Evolutionary conservation across 53 echinoderm and acorn worm species (phyloP), one percentile per base, ranked within the genome.

Genomic region (Hippasteria phrygiana): DNA sequence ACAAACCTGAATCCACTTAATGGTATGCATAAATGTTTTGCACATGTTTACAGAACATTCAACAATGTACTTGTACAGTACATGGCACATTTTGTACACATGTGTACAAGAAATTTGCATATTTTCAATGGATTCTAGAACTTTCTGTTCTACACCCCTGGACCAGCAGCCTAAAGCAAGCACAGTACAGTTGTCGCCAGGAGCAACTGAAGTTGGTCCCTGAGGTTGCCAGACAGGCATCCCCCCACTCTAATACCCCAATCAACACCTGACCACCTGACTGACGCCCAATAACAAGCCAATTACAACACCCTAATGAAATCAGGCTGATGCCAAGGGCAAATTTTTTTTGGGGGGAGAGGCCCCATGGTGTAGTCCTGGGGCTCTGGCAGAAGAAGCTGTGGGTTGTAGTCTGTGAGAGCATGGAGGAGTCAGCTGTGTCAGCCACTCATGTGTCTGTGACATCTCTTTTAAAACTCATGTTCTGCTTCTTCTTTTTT

Each of bases 171-270:
- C n/a, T n/a, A n/a, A n/a, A n/a, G n/a, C n/a, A n/a, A n/a, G n/a
- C n/a, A n/a, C n/a, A n/a, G n/a, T n/a, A n/a, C n/a, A n/a, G n/a
- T n/a, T n/a, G n/a, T n/a, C n/a, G 45, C 20, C 43, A 12, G 35
- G 27, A 74, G 27, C 17, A 43, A 26, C 37, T 53, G 71, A 70
- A 85, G 85, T 20, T 33, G 50, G 71, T 71, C 85, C 70, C 85
- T 85, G 69, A 79, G 51, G 37, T 36, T 56, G 16, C 47, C n/a
- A 85, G 70, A 85, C 85, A 85, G 37, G 69, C 33, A 33, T 16
- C 4, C 85, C 71, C 51, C 27, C 85, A n/a, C 85, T 47, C 63
- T 70, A 71, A 85, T 53, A 85, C 70, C 85, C 85, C 71, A 85
- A 70, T 85, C 85, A 85, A 85, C 85, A 85, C 50, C 70, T 43